These are phyloP conservation scores for Magallana ariakensis DNA, from an alignment of 1,140 invertebrate species.

Conservation along the genomic window DNA sequence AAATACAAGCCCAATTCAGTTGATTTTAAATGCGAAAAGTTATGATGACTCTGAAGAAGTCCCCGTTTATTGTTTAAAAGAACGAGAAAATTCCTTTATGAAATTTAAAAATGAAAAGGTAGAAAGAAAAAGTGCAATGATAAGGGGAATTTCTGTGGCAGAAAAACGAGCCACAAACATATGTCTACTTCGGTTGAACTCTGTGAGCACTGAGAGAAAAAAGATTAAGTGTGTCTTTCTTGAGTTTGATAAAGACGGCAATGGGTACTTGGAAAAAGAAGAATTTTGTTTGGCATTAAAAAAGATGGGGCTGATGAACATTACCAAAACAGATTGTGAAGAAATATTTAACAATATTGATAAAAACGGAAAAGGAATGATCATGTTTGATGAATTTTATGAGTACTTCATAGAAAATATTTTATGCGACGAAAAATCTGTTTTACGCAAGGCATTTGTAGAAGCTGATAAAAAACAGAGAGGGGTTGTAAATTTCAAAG, in stretches of 20 bases:
- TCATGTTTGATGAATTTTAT: constrained; percentile 50
- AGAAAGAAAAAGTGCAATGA: neutral
- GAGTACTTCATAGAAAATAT: constrained; percentile 50
- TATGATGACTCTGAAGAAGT: neutral
- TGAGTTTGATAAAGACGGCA: constrained; percentile 57
- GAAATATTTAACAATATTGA: constrained; percentile 52
- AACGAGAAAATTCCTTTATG: neutral
- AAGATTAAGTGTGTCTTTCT: constrained; percentile 59
- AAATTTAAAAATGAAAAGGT: neutral
- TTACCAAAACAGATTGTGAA: constrained; percentile 46
- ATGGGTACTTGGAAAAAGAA: constrained; percentile 49
- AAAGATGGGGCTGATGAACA: constrained; percentile 51
- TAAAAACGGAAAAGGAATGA: constrained; percentile 10
- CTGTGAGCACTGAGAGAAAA: constrained; percentile 40
- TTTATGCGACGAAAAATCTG: constrained; percentile 44
- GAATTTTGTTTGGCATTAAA: constrained; percentile 55
- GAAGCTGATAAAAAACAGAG: constrained; percentile 53
- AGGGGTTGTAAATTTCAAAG: constrained; percentile 55
- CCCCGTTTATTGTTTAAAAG: neutral
- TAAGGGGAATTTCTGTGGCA: neutral
- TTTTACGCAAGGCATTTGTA: constrained; percentile 48
- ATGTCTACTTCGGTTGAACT: neutral
- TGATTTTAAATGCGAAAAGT: constrained; percentile 12
- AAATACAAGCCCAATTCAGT: neutral
- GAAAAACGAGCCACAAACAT: neutral